Conservation (phyloP, 2,113 vertebrate species). For the Mesocricetus auratus region DNA sequence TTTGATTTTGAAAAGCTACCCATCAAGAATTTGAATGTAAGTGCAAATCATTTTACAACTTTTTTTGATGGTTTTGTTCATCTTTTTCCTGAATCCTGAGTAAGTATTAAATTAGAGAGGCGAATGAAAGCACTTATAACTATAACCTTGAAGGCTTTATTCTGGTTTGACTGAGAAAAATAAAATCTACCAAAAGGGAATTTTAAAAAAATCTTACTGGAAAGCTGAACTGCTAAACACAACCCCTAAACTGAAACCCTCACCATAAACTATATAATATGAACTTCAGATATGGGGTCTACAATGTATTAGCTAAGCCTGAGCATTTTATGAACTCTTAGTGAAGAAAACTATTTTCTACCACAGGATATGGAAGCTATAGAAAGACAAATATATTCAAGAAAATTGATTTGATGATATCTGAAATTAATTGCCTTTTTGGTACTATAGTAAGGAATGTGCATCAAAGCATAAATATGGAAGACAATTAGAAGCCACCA, state of each 20-base stretch:
- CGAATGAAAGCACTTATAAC: background rate
- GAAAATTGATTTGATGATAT: background rate
- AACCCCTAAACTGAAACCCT: background rate
- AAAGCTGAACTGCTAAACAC: background rate
- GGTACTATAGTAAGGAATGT: background rate
- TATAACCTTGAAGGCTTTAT: background rate
- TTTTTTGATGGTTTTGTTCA: background rate
- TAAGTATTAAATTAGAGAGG: background rate
- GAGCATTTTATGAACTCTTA: background rate
- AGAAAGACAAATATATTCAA: background rate
- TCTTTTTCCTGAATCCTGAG: background rate
- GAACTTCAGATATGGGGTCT: background rate
- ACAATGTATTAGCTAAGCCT: background rate
- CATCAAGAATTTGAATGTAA: background rate
- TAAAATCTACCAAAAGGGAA: background rate
- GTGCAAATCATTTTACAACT: background rate
- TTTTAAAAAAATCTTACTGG: background rate
- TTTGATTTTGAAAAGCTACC: background rate
- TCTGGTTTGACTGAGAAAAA: background rate
- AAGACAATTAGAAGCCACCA: slow-evolving; percentile 14
- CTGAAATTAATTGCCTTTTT: slow-evolving; percentile 45
- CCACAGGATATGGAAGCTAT: background rate
- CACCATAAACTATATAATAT: background rate
- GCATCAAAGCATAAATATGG: background rate
- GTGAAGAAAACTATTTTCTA: slow-evolving; percentile 2